Conservation (phyloP, 2,797 vertebrate genomes). For the Apodemus agrarius region DNA sequence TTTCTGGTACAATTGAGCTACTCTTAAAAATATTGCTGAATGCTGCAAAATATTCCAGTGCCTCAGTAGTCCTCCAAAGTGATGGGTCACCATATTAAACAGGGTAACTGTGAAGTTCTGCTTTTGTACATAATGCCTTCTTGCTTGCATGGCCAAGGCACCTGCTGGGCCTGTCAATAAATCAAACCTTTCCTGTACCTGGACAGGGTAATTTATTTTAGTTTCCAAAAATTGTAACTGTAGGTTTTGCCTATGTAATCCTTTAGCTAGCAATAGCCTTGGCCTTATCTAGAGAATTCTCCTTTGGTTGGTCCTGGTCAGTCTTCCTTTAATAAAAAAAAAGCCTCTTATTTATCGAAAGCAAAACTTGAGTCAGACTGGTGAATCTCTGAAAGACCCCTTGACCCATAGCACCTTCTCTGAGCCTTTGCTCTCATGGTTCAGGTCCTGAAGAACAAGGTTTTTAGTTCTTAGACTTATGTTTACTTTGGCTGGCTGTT, state of each 20-base stretch:
- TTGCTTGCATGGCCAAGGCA: not conserved
- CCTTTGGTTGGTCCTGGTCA: not conserved
- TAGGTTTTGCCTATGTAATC: not conserved
- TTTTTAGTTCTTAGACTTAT: not conserved
- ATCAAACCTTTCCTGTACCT: not conserved
- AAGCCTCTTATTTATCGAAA: not conserved
- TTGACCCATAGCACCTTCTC: too few species aligned
- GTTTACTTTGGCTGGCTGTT: not conserved
- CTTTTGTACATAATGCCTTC: not conserved
- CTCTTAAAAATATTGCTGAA: not conserved
- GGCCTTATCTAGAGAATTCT: not conserved
- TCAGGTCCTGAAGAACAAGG: not conserved
- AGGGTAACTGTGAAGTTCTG: not conserved
- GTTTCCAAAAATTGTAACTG: not conserved
- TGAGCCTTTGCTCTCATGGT: not conserved
- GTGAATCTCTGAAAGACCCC: not conserved
- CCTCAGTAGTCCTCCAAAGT: not conserved
- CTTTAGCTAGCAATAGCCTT: not conserved
- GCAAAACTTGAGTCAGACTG: not conserved
- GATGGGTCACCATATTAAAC: not conserved
- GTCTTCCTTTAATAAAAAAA: not conserved
- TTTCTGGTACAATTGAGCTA: not conserved
- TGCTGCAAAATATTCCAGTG: not conserved
- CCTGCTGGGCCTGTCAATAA: not conserved
- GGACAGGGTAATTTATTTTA: not conserved